Base-by-base conservation (phyloP, 2,888 invertebrate species). In the Noctua pronuba region DNA sequence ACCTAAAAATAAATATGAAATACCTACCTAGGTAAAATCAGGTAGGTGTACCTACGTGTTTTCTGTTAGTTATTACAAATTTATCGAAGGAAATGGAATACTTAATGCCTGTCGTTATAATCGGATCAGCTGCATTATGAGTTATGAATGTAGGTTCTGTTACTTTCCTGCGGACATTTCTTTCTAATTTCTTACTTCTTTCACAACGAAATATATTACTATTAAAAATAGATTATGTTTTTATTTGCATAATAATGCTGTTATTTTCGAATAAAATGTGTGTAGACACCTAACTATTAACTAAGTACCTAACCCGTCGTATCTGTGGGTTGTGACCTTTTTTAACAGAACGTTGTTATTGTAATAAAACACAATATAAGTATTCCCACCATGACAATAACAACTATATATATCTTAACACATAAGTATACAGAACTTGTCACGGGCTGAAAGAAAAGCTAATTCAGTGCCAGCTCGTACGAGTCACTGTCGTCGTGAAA, bases 401-500 rank as follows among this genome's bases (percentile, higher is more conserved):
- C 60, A 71, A 60, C 64, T 70, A 69, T 68, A 24, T 74, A 77
- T 73, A 82, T 5, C n/a, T 38, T 82, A 80, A 82, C 70, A 68
- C 84, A 35, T 70, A 79, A 35, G 49, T 76, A 76, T 81, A 86
- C 60, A 60, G 64, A 83, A 79, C 86, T 83, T 82, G 90, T 90
- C 89, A 86, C 89, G 85, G 84, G 87, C 89, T 92, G 92, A 96
- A 96, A 95, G 95, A 95, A 94, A 94, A 92, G 90, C 88, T 87
- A 92, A 93, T 93, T 92, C 95, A 94, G 96, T 96, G 90, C 96
- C 96, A 96, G 95, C 91, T 89, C 89, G 96, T 95, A 88, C 96
- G 91, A 94, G 95, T 94, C 95, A 88, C 95, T 95, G 95, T 94
- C 93, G 92, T 91, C 93, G 87, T 96, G 96, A 96, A 96, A 96